phyloP scores from a whole-genome alignment of 2,888 invertebrate genomes.

The Gymnocheta viridis region DNA sequence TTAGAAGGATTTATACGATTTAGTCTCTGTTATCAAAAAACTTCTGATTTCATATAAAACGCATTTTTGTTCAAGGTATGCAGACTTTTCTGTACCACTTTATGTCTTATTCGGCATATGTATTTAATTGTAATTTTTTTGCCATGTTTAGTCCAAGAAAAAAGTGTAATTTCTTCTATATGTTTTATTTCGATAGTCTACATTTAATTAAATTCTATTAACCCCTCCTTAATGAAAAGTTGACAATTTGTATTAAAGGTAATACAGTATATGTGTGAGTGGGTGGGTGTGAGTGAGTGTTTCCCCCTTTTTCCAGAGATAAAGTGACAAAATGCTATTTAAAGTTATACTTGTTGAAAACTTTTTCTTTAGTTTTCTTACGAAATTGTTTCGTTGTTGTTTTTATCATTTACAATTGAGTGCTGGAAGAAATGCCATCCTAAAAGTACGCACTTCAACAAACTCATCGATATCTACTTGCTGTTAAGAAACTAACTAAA shows the following conservation, averaged over 20 bases:
- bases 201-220: slow-evolving; percentile 44
- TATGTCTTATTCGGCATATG: no score
- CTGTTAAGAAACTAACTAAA: slow-evolving; percentile 24
- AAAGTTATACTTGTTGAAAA: slow-evolving; percentile 51
- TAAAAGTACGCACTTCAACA: slow-evolving; percentile 59
- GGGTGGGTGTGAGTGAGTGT: no score
- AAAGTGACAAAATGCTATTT: slow-evolving; percentile 63
- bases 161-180: neutral
- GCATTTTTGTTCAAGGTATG: no score
- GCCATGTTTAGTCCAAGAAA: no score
- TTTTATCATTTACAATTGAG: slow-evolving; percentile 10
- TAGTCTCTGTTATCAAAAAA: no score
- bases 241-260: no score
- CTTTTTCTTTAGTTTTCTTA: slow-evolving; percentile 23
- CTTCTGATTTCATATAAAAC: no score
- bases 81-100: no score
- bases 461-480: slow-evolving; percentile 46
- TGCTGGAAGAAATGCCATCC: slow-evolving; percentile 43
- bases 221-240: neutral
- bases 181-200: neutral
- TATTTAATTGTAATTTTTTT: no score
- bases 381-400: slow-evolving; percentile 41
- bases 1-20: no score
- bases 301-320: neutral
- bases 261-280: no score